Evolutionary conservation across 2,888 invertebrate species (phyloP), one percentile per base, ranked within the genome.

Genomic region (Pinctada fucata): DNA sequence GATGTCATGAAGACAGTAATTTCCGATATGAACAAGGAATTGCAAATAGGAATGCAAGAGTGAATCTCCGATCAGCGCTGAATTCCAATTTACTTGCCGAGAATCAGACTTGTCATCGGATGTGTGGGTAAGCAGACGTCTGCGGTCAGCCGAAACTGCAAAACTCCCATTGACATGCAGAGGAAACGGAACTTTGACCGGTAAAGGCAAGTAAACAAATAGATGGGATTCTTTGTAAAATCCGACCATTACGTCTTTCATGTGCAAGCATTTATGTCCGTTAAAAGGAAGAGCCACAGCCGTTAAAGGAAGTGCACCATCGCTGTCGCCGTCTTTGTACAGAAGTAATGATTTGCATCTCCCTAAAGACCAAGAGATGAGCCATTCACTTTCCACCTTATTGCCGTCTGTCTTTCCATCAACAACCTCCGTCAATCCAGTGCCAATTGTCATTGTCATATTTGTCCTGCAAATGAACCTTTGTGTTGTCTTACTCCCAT

Each of bases 121-220:
- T 4, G 86, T 85, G 45, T 70, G 72, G 48, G 81, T 82, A 16
- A 74, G 75, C 8, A 92, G 82, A 65, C 85, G 80, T 45, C 87
- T 79, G 13, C 91, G 82, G 58, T 89, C 88, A 3, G 88, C 85
- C 3, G 87, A 85, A 2, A 91, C 83, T 3, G 89, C 83, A 83
- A 91, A 91, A 6, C 86, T 84, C 2, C 88, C 90, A 74, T 91
- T 91, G 6, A 91, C 82, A 79, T 91, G 90, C 64, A 91, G 85
- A 2, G 88, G 87, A 31, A 91, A 83, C 0, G 81, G 79, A 45
- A 83, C 85, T 50, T 82, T 72, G 4, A 89, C 83, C 49, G 91
- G 90, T 10, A 91, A 81, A 0, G 91, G 91, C 13, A 85, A 80
- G 68, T 82, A 86, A 66, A 83, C 85, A 71, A 84, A 88, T 10